Evolutionary conservation across 1,140 invertebrate species (phyloP).

Genomic region (Aphelenchoides fujianensis): DNA sequence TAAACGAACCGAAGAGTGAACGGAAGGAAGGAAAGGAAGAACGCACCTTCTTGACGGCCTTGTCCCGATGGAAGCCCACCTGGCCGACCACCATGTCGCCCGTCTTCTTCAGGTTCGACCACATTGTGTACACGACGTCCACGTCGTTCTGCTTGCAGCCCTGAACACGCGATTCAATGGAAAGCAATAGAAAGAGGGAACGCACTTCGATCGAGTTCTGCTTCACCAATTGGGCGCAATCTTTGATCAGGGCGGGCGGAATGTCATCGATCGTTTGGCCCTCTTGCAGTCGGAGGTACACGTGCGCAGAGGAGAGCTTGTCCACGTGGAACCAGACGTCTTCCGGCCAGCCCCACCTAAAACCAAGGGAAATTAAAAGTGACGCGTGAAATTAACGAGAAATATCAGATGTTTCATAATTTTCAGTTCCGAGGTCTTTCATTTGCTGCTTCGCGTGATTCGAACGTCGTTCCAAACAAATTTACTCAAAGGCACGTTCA

Average conservation of each 20-base stretch:
- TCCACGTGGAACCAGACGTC: constrained; percentile 99
- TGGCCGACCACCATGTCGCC: constrained; percentile 90
- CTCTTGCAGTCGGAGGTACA: constrained; percentile 81
- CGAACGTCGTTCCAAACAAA: too few species aligned
- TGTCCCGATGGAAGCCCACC: constrained; percentile 87
- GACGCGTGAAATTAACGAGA: too few species aligned
- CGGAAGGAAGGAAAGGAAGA: constrained; percentile 63
- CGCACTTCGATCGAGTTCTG: constrained; percentile 74
- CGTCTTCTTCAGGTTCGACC: constrained; percentile 95
- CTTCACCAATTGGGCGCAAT: constrained; percentile 96
- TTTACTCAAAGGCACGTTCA: too few species aligned
- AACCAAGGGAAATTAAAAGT: constrained; percentile 87
- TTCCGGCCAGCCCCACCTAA: constrained; percentile 98
- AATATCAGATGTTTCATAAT: too few species aligned
- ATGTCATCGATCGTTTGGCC: constrained; percentile 94
- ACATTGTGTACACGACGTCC: constrained; percentile 96
- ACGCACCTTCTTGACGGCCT: constrained; percentile 70
- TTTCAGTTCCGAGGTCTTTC: too few species aligned
- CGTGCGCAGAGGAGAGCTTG: constrained; percentile 90
- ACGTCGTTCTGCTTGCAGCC: constrained; percentile 96
- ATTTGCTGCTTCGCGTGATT: too few species aligned
- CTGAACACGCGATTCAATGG: constrained; percentile 37
- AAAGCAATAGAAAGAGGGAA: constrained; percentile 13
- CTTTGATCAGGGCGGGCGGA: constrained; percentile 82
- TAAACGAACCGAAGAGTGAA: constrained; percentile 74